A percentile compares a stretch with the other conserved stretches of the same genome.
phyloP scores from a whole-genome alignment of 2,113 vertebrate genomes.

The Bathybates hornii region DNA sequence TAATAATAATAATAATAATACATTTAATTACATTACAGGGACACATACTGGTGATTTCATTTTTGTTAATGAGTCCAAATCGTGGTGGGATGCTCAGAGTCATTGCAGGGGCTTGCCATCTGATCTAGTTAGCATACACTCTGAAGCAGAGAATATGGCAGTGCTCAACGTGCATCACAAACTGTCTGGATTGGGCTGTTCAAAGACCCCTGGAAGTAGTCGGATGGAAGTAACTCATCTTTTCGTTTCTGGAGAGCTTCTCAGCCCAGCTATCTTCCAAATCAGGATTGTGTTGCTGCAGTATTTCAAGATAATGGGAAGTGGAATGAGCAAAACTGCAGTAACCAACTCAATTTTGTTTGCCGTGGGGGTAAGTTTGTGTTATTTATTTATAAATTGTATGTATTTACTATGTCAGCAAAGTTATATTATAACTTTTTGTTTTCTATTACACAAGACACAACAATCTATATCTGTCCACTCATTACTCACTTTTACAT shows the following conservation, averaged over 20 bases:
- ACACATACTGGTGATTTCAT: not conserved
- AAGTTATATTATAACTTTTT: not conserved
- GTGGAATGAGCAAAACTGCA: slow-evolving; percentile 50
- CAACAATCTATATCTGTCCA: not conserved
- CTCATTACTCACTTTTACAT: slow-evolving; percentile 4
- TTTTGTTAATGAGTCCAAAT: slow-evolving; percentile 17
- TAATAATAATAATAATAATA: not conserved
- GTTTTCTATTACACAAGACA: not conserved
- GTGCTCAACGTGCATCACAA: not conserved
- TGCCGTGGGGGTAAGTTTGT: slow-evolving; percentile 47
- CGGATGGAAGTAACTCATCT: slow-evolving; percentile 46
- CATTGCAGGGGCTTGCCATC: slow-evolving; percentile 38
- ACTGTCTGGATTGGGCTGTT: slow-evolving; percentile 64
- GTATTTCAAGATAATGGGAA: slow-evolving; percentile 3
- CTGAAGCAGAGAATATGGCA: slow-evolving; percentile 29
- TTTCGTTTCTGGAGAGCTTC: slow-evolving; percentile 40
- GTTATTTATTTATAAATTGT: not conserved
- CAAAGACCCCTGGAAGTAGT: slow-evolving; percentile 65
- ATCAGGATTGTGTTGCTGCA: slow-evolving; percentile 20
- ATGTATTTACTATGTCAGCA: not conserved
- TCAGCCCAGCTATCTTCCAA: not conserved
- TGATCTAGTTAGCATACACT: slow-evolving; percentile 54
- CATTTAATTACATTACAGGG: not conserved
- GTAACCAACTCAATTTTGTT: not conserved
- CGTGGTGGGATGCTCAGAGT: slow-evolving; percentile 52